These are phyloP conservation scores for Dryoscopus gambensis DNA, from an alignment of 2,113 vertebrate genomes.

Conservation along the genomic window DNA sequence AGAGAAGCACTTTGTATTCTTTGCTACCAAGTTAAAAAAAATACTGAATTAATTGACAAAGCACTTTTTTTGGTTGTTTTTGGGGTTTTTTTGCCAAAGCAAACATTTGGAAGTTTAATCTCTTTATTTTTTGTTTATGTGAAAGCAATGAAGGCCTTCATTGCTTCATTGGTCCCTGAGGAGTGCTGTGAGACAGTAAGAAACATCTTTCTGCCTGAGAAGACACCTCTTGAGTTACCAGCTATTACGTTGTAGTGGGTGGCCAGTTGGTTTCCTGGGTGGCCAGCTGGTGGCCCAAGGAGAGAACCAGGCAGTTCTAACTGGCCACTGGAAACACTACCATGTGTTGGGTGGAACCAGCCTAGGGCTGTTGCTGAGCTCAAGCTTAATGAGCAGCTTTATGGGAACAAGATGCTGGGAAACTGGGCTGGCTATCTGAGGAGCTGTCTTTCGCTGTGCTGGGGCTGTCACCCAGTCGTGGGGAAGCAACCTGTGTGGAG, in stretches of 20 bases:
- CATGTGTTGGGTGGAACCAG: slow-evolving; percentile 59
- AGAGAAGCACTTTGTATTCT: neutral
- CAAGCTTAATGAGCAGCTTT: slow-evolving; percentile 5
- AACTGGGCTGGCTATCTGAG: neutral
- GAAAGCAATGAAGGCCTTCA: neutral
- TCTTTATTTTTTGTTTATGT: neutral
- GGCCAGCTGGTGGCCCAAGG: slow-evolving; percentile 14
- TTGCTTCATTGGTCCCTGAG: neutral
- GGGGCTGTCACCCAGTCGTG: neutral
- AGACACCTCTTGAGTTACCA: neutral
- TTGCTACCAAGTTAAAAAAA: neutral
- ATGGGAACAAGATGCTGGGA: slow-evolving; percentile 47
- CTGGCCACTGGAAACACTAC: slow-evolving; percentile 34
- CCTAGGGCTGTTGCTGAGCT: slow-evolving; percentile 5
- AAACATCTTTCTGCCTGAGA: neutral
- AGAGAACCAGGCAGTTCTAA: slow-evolving; percentile 26
- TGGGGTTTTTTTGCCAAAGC: neutral
- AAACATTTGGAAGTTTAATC: neutral
- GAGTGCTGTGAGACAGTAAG: neutral
- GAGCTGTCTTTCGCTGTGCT: neutral
- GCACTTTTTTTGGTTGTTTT: neutral
- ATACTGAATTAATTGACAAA: neutral
- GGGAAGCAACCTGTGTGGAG: neutral
- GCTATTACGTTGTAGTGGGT: slow-evolving; percentile 22
- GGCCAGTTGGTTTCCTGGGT: slow-evolving; percentile 33